These are phyloP conservation scores for Rhinophrynus dorsalis DNA, from an alignment of 2,797 vertebrate species.

Conservation along the genomic window DNA sequence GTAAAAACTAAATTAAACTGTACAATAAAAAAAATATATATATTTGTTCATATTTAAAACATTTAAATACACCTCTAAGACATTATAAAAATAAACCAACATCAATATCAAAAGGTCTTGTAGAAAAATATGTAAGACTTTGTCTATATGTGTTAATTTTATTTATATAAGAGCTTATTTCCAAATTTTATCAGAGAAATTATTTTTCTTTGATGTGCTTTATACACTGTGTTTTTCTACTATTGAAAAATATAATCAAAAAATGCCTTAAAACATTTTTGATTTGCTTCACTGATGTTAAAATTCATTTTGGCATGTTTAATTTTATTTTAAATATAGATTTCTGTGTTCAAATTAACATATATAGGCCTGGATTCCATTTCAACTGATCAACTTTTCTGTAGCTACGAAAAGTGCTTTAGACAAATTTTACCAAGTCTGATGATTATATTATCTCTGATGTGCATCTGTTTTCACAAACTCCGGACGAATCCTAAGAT, in stretches of 20 bases:
- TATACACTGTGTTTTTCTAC: constrained; percentile 20
- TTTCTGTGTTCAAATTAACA: not conserved
- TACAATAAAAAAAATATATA: constrained; percentile 2
- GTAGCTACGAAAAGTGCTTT: too few relatives aligned
- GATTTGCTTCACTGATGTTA: constrained; percentile 24
- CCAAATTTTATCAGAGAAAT: not conserved
- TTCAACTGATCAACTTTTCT: too few relatives aligned
- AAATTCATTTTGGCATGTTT: constrained; percentile 14
- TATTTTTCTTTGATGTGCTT: constrained; percentile 23
- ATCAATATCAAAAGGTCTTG: too few relatives aligned
- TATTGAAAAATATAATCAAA: constrained; percentile 6
- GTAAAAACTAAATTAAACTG: constrained; percentile 20
- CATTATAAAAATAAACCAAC: too few relatives aligned
- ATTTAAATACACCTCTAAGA: too few relatives aligned
- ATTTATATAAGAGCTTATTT: constrained; percentile 12
- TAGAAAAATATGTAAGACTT: too few relatives aligned
- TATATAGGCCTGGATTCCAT: too few relatives aligned
- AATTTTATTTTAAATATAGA: constrained; percentile 21
- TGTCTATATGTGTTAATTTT: constrained; percentile 16
- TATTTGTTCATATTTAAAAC: not conserved
- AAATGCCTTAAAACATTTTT: constrained; percentile 33
- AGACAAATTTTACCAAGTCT: too few relatives aligned
- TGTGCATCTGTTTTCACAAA: too few relatives aligned
- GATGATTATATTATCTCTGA: too few relatives aligned
- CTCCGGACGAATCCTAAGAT: too few relatives aligned